Percentiles rank a stretch among this genome's conserved stretches.
Evolutionary conservation across 1,140 invertebrate species (phyloP).

Genomic region (Heliothis subflexa): DNA sequence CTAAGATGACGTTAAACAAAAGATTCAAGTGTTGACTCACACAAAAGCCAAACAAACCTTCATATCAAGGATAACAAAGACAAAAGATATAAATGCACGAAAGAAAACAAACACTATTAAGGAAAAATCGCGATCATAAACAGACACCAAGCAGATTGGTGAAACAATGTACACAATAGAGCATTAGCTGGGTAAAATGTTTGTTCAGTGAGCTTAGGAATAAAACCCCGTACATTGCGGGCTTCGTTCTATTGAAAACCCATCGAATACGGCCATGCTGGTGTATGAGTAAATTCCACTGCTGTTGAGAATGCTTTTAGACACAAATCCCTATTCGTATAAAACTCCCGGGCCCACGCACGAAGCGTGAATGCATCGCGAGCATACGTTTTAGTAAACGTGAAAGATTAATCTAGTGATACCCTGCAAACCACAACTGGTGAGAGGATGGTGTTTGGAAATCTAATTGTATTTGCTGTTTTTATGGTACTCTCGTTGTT

Average conservation of each 20-base stretch:
- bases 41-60: neutral
- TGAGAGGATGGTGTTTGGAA: constrained; percentile 3
- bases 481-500: too few relatives aligned
- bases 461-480: neutral
- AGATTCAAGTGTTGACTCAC: too few relatives aligned
- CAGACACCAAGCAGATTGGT: constrained; percentile 30
- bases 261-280: constrained; percentile 16
- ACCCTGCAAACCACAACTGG: neutral
- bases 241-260: constrained; percentile 36
- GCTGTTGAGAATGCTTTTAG: constrained; percentile 44
- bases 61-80: neutral
- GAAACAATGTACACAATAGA: constrained; percentile 29
- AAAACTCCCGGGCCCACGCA: constrained; percentile 9
- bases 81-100: too few relatives aligned
- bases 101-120: neutral
- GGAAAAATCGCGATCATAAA: constrained; percentile 23
- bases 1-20: too few relatives aligned
- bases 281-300: constrained; percentile 33
- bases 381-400: constrained; percentile 8
- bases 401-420: constrained; percentile 33
- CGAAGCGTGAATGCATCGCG: constrained; percentile 1
- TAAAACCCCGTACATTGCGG: constrained; percentile 27
- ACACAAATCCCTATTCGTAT: constrained; percentile 25
- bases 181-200: constrained; percentile 35
- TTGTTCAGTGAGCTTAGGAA: constrained; percentile 35